A percentile compares a stretch with the other conserved stretches of the same genome.
Evolutionary conservation across 2,888 invertebrate species (phyloP).

Genomic region (Azorinus chamasolen): DNA sequence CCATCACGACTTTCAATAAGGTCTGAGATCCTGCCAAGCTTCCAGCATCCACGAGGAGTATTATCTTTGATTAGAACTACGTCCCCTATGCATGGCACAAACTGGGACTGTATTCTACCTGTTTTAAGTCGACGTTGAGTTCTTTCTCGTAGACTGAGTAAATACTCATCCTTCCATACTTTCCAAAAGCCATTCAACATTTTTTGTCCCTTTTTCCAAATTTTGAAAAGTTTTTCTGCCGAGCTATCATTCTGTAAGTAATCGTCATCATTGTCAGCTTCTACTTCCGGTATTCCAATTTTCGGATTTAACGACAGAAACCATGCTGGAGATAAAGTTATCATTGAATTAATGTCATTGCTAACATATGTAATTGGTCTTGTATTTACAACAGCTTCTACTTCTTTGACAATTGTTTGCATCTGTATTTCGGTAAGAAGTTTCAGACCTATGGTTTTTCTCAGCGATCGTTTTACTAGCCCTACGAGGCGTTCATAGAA

Average conservation of each 20-base stretch:
- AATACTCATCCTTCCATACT: conserved; percentile 47
- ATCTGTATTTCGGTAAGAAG: conserved; percentile 27
- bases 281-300: conserved; percentile 24
- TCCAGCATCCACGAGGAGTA: conserved; percentile 21
- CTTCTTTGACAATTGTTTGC: conserved; percentile 38
- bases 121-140: conserved; percentile 25
- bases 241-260: conserved; percentile 22
- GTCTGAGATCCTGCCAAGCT: conserved; percentile 12
- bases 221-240: conserved; percentile 14
- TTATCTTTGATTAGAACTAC: conserved; percentile 26
- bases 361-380: conserved; percentile 42
- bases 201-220: conserved; percentile 49
- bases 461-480: conserved; percentile 32
- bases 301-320: conserved; percentile 39
- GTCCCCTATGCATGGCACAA: conserved; percentile 27
- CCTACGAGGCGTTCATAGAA: conserved; percentile 47
- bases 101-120: conserved; percentile 18
- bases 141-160: conserved; percentile 43
- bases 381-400: conserved; percentile 37
- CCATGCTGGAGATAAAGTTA: conserved; percentile 32
- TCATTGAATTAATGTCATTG: conserved; percentile 42
- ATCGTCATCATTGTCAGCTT: conserved; percentile 14
- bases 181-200: conserved; percentile 37
- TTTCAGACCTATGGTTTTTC: conserved; percentile 32
- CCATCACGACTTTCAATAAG: conserved; percentile 19